Base-by-base conservation (phyloP, 92 coral and sea anemone genomes). In the Scolanthus callimorphus region DNA sequence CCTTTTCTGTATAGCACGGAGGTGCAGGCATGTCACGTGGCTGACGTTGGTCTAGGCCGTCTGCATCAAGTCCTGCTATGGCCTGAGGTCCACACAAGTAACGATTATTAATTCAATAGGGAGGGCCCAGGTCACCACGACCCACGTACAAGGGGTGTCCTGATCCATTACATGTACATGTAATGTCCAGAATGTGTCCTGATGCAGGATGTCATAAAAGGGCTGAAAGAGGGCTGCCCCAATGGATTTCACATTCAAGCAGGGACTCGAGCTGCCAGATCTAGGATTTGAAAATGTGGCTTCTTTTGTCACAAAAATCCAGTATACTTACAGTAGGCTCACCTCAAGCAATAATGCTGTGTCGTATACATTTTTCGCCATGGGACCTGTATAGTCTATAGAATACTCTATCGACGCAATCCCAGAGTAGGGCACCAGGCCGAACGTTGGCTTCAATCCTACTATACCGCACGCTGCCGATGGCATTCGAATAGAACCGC, bases 401-500 rank as follows among this genome's bases (percentile, higher is more conserved):
- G 77, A 70, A 11, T 34, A 25, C 22, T 73, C 67, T 27, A 61
- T 46, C 17, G 65, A 24, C 0, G 50, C 8, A 4, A 74, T 65
- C 0, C 74, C 81, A 8, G 81, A 65, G 28, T 74, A 74, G 25
- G 81, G 96, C 6, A 88, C 91, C 29, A 88, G 56, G 0, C 96
- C 96, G 29, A n/a, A 50, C 0, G 96, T 88, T 17, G 96, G 91
- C 47, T 88, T 88, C 54, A 88, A 63, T 23, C 96, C 96, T 50
- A 88, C 96, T 61, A 89, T 76, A 12, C 91, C 91, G 67, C 91
- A 89, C 31, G 62, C 41, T 2, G 88, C 77, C 2, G 85, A 26
- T 1, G 97, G 97, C 25, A 67, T 76, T 37, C 97, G 71, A 27
- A 89, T 76, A 17, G 97, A 89, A n/a, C 97, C 91, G 20, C 88